phyloP scores from a whole-genome alignment of 2,888 invertebrate species.

The Ecliptopera silaceata region DNA sequence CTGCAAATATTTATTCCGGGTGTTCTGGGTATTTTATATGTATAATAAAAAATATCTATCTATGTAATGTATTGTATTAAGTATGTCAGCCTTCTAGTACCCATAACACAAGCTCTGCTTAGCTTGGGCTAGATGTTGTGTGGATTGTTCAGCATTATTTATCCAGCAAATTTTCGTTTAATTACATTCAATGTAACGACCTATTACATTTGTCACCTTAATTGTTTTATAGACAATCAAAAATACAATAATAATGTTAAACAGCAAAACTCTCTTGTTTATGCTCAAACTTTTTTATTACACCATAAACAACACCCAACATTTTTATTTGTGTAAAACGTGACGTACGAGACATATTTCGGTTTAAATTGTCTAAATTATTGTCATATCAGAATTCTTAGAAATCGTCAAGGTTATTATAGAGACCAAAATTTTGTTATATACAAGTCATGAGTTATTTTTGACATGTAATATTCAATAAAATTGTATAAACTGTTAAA shows the following conservation, averaged over 20 bases:
- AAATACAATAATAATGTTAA: slow-evolving; percentile 13
- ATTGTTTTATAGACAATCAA: slow-evolving; percentile 6
- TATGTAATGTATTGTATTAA: no score
- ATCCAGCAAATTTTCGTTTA: no score
- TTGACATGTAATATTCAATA: no score
- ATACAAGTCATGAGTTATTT: no score
- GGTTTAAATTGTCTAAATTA: slow-evolving; percentile 6
- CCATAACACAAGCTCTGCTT: no score
- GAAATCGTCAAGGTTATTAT: slow-evolving; percentile 7
- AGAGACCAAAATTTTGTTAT: background rate
- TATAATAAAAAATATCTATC: no score
- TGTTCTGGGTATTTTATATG: no score
- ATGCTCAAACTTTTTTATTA: slow-evolving; percentile 18
- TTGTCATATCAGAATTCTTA: slow-evolving; percentile 4
- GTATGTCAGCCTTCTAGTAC: no score
- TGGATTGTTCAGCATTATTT: no score
- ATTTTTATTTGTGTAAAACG: slow-evolving; percentile 14
- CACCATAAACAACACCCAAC: slow-evolving; percentile 17
- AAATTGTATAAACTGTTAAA: no score
- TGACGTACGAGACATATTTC: slow-evolving; percentile 8
- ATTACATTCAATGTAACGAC: background rate
- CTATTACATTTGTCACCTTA: background rate
- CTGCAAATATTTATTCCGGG: no score
- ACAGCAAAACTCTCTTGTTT: slow-evolving; percentile 14
- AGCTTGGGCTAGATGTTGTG: no score